Conservation (phyloP, 2,888 invertebrate genomes). For the Hartigia nigra region DNA sequence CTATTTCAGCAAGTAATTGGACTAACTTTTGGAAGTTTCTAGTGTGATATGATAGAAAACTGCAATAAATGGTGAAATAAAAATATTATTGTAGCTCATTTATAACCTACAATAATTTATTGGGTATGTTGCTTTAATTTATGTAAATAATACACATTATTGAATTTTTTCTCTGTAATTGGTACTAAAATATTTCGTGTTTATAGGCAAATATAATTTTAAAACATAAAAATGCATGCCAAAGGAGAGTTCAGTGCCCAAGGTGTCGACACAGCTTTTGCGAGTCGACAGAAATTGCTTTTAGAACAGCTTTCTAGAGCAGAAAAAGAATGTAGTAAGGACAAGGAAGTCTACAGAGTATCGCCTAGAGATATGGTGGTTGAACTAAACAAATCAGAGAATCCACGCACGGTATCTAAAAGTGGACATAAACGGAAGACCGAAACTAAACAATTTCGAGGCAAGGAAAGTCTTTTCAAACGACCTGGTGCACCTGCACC, state of each 20-base stretch:
- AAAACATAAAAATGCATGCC: conserved; percentile 1
- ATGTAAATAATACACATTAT: not conserved
- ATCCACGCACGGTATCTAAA: conserved; percentile 47
- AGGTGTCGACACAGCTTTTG: conserved; percentile 62
- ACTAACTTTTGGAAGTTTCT: not conserved
- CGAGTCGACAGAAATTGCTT: conserved; percentile 75
- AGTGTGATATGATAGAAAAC: not conserved
- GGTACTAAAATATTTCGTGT: not conserved
- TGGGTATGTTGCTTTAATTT: not conserved
- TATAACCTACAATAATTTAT: not conserved
- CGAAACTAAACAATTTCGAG: conserved; percentile 74
- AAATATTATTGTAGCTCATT: not conserved
- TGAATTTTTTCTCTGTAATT: not conserved
- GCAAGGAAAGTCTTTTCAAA: conserved; percentile 84
- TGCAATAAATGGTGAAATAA: not conserved
- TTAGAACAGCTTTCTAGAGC: conserved; percentile 77
- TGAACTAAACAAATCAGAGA: conserved; percentile 9
- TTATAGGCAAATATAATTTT: not conserved
- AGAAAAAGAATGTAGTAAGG: conserved; percentile 69
- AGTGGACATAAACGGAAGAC: conserved; percentile 65
- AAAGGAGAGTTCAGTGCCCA: conserved; percentile 33
- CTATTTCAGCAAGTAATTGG: not conserved
- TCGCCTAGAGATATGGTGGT: conserved; percentile 9
- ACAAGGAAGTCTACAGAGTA: conserved; percentile 48
- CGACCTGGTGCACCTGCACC: conserved; percentile 75